These are phyloP conservation scores for Choloepus hoffmanni DNA, from an alignment of 2,113 vertebrate genomes.

Conservation along the genomic window DNA sequence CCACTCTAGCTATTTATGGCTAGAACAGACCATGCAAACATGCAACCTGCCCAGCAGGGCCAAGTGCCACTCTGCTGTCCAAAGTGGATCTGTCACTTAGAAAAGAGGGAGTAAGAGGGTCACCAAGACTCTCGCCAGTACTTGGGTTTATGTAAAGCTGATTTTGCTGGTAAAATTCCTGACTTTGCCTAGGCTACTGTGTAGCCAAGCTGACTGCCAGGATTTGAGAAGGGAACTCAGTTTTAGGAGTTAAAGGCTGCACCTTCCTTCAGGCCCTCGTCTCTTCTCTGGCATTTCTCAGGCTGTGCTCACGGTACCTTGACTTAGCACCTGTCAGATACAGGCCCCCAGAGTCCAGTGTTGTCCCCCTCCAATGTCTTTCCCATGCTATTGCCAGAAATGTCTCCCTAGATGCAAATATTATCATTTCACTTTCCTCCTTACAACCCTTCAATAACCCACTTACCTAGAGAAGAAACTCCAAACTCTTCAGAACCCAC, in stretches of 20 bases:
- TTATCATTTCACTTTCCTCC: no score
- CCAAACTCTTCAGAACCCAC: not conserved
- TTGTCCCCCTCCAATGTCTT: not conserved
- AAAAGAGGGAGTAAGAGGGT: not conserved
- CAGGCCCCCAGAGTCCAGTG: not conserved
- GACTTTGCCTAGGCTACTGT: not conserved
- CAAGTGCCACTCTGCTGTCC: not conserved
- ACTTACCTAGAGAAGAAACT: not conserved
- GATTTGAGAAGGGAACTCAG: not conserved
- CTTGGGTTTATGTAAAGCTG: not conserved
- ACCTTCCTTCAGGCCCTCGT: no score
- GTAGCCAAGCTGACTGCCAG: no score
- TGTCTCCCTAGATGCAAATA: not conserved
- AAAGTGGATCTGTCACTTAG: not conserved
- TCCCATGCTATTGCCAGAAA: no score
- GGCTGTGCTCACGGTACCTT: accelerated
- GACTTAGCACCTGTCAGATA: not conserved
- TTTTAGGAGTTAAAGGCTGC: not conserved
- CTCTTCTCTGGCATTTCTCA: no score
- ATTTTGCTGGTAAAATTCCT: not conserved
- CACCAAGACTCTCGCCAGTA: not conserved
- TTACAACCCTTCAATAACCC: not conserved
- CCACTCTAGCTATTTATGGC: not conserved
- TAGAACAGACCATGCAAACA: not conserved
- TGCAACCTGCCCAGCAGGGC: no score